phyloP scores from a whole-genome alignment of 2,888 invertebrate genomes.

The Drosophila bunnanda region DNA sequence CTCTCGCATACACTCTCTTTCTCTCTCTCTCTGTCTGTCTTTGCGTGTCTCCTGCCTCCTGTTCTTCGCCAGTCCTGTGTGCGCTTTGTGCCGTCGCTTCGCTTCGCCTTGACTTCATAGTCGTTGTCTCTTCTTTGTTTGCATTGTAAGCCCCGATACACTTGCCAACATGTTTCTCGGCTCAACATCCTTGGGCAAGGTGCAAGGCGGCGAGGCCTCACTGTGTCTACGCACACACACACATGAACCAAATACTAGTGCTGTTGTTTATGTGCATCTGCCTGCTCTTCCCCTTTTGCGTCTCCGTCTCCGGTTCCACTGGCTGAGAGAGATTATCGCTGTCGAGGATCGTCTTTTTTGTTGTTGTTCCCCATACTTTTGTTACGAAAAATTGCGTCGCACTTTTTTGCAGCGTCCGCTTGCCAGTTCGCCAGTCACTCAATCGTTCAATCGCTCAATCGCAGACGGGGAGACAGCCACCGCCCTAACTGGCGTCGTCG shows the following conservation, averaged over 20 bases:
- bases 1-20: conserved; percentile 50
- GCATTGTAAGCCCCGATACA: conserved; percentile 74
- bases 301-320: conserved; percentile 22
- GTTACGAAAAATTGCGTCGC: conserved; percentile 65
- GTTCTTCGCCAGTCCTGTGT: conserved; percentile 75
- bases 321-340: conserved; percentile 45
- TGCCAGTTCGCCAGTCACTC: conserved; percentile 34
- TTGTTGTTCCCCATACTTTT: conserved; percentile 43
- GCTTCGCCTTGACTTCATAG: conserved; percentile 77
- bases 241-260: not conserved
- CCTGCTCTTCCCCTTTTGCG: conserved; percentile 30
- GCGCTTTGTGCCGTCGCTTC: conserved; percentile 65
- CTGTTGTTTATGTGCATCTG: conserved; percentile 8
- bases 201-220: conserved; percentile 29
- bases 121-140: conserved; percentile 76
- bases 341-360: conserved; percentile 48
- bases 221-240: conserved; percentile 19
- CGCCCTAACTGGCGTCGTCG: conserved; percentile 77
- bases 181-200: conserved; percentile 65
- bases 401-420: conserved; percentile 55
- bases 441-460: conserved; percentile 40
- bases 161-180: conserved; percentile 69
- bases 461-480: conserved; percentile 66
- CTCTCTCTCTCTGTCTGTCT: conserved; percentile 49
- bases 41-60: conserved; percentile 47